Base-by-base conservation (phyloP, 1,140 invertebrate genomes). In the Aphelenchoides fujianensis region DNA sequence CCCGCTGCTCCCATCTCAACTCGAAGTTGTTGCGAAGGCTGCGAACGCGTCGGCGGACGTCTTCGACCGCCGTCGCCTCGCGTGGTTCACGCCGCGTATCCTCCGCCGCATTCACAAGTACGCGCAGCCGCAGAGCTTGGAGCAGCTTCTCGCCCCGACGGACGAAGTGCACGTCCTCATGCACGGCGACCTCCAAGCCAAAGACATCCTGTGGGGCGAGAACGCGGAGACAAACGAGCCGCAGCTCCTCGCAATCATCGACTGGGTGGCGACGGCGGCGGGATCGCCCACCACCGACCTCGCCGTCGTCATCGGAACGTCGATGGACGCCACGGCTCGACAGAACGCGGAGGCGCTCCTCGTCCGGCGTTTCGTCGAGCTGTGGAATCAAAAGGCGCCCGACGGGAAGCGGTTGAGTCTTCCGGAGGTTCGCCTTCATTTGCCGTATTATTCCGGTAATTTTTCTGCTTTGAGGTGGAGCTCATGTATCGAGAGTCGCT, bases 211-310 rank as follows among this genome's bases (percentile, higher is more conserved):
- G 16, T 66, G 63, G 63, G n/a, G 53, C 2, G 12, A 66, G n/a
- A n/a, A n/a, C n/a, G n/a, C n/a, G n/a, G n/a, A n/a, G 30, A 30
- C 12, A 31, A 66, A 30, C 36, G 63, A 37, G 12, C 34, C 32
- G 12, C 31, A 66, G 19, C 34, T 66, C 16, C 36, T 66, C 23
- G 19, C 63, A 1, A 34, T 66, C 23, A 66, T 66, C 31, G 36
- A 37, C 36, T 66, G 63, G 63, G 63, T 36, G 27, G 27, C 12
- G 36, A 66, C 53, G 7, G 23, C n/a, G 63, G 63, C n/a, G 1
- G 31, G 1, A 61, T 61, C 59, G 36, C n/a, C n/a, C 28, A 61
- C 59, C 19, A 66, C 63, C 23, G 63, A 66, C 31, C 36, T 66
- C 12, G 63, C 63, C 2, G 0, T 48, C 2, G 36, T 66, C 31